Conservation (phyloP, 2,888 invertebrate genomes). For the Lycocerus yunnanus region DNA sequence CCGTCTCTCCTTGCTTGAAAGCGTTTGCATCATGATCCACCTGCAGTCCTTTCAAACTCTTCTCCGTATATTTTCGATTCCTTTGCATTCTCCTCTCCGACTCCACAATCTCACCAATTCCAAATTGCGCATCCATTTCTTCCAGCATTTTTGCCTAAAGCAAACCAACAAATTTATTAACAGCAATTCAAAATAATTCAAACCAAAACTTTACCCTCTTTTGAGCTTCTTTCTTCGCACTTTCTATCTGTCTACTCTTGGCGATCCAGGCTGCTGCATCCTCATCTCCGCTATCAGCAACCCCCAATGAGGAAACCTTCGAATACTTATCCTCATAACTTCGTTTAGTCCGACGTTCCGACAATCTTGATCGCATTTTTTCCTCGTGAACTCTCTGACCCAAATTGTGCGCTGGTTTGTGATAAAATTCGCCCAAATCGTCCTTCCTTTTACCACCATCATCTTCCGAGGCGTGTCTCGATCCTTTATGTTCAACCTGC, state of each 20-base stretch:
- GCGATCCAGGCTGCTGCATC: slow-evolving; percentile 82
- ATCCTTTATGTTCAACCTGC: slow-evolving; percentile 62
- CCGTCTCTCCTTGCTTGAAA: slow-evolving; percentile 76
- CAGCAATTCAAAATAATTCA: background rate
- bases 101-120: slow-evolving; percentile 82
- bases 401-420: slow-evolving; percentile 81
- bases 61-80: slow-evolving; percentile 67
- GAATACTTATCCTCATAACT: slow-evolving; percentile 71
- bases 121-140: slow-evolving; percentile 95
- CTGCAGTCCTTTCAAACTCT: slow-evolving; percentile 77
- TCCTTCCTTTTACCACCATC: slow-evolving; percentile 55
- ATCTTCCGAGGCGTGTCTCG: slow-evolving; percentile 57
- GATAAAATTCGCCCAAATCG: slow-evolving; percentile 80
- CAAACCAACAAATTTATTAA: slow-evolving; percentile 6
- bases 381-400: slow-evolving; percentile 75
- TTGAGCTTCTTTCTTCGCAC: slow-evolving; percentile 83
- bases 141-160: slow-evolving; percentile 87
- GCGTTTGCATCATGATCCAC: slow-evolving; percentile 81
- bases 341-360: slow-evolving; percentile 78
- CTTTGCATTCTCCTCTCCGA: slow-evolving; percentile 69
- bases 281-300: slow-evolving; percentile 74
- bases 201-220: slow-evolving; percentile 65
- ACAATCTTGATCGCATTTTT: slow-evolving; percentile 80
- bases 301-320: slow-evolving; percentile 67
- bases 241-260: slow-evolving; percentile 74